Evolutionary conservation across 2,113 vertebrate genomes (phyloP), one percentile per base, ranked within the genome.

Genomic region (Ophthalmolycus amberensis): DNA sequence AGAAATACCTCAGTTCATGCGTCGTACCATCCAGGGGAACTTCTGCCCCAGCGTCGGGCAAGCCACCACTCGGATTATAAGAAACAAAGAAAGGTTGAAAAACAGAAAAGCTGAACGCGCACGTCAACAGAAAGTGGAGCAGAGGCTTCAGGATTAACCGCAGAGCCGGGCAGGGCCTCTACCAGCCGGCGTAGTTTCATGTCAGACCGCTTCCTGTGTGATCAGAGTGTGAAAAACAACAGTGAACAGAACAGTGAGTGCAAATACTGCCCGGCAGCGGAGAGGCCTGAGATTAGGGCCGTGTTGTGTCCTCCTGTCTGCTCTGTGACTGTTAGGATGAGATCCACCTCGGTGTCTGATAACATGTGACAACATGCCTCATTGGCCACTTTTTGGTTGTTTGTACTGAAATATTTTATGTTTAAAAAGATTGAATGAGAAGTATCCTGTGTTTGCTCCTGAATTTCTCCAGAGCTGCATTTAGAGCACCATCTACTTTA

Each of bases 171-270:
- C 12, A 12, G 18, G 12, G 25, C 38, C 14, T 29, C 22, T 18
- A 6, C 6, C 50, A 38, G 5, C 7, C 10, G 0, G 3, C 12
- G 11, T 0, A 14, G 25, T 6, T 6, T 58, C 2, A 38, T 6
- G 42, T 69, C 63, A n/a, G 7, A 62, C 62, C 59, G n/a, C 73
- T 85, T 89, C 88, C 88, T 89, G 65, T 59, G 48, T 70, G 37
- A 68, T 44, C 16, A 27, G 10, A 27, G 46, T 9, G 54, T 34
- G 65, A 42, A 56, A 44, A 62, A 69, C 68, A 20, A n/a, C 25
- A 32, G 0, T 15, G 22, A 56, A 56, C 12, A 0, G 18, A 29
- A 29, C 29, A 29, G 29, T 0, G 1, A 34, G 18, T 20, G n/a
- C 15, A 48, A 1, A 29, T 0, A 22, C 9, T 6, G n/a, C n/a